These are phyloP conservation scores for Diabrotica undecimpunctata DNA, from an alignment of 1,140 invertebrate genomes.

Conservation along the genomic window DNA sequence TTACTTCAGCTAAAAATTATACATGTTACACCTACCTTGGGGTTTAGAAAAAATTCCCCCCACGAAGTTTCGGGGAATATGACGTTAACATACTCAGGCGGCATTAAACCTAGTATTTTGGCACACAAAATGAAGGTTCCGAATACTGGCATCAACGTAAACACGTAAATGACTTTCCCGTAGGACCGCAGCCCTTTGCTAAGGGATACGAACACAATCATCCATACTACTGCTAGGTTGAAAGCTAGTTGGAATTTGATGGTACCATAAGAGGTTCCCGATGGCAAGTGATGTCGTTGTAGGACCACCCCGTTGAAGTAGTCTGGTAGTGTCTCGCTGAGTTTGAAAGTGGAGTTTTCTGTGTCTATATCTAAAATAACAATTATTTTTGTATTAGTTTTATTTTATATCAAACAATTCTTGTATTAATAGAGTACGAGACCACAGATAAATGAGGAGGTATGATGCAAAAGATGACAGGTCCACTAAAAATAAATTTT, in stretches of 20 bases:
- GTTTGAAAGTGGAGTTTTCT: conserved; percentile 54
- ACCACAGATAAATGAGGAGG: too few species aligned
- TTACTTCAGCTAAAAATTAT: too few species aligned
- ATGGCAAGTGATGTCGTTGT: conserved; percentile 62
- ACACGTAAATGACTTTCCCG: conserved; percentile 76
- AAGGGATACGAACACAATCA: conserved; percentile 82
- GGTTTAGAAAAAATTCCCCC: conserved; percentile 79
- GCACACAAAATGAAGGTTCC: conserved; percentile 69
- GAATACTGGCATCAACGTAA: conserved; percentile 68
- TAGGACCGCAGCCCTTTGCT: conserved; percentile 84
- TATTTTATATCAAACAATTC: too few species aligned
- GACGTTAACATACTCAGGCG: conserved; percentile 59
- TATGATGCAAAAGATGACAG: too few species aligned
- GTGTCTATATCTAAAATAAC: conserved; percentile 31
- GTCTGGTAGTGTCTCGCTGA: conserved; percentile 74
- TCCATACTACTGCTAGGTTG: conserved; percentile 86
- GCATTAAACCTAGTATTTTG: conserved; percentile 69
- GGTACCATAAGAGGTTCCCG: conserved; percentile 60
- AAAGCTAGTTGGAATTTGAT: conserved; percentile 85
- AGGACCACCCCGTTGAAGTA: conserved; percentile 80
- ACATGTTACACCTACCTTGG: conserved; percentile 53
- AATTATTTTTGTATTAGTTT: background rate
- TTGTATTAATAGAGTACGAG: too few species aligned
- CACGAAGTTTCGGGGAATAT: conserved; percentile 74
- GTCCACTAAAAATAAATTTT: too few species aligned